phyloP scores from a whole-genome alignment of 2,113 vertebrate species.

The Bettongia penicillata region DNA sequence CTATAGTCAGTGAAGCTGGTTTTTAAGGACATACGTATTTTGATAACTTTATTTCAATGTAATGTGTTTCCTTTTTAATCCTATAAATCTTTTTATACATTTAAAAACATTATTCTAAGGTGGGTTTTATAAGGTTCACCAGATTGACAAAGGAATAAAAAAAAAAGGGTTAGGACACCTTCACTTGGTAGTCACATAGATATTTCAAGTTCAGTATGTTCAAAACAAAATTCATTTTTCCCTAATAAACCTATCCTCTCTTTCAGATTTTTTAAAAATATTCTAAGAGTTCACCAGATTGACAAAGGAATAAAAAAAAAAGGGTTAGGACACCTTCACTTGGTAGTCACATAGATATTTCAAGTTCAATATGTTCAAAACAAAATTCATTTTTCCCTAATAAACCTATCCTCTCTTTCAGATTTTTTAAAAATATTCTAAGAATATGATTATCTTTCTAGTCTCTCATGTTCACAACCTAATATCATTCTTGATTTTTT shows the following conservation, averaged over 20 bases:
- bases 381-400: slow-evolving; percentile 33
- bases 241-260: not conserved
- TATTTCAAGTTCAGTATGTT: not conserved
- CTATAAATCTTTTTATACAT: no score
- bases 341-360: not conserved
- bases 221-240: slow-evolving; percentile 46
- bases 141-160: not conserved
- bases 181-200: slow-evolving; percentile 15
- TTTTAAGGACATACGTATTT: no score
- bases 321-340: not conserved
- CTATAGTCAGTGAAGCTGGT: no score
- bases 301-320: no score
- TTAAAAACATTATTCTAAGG: not conserved
- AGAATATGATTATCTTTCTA: slow-evolving; percentile 20
- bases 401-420: not conserved
- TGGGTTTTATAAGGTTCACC: not conserved
- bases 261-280: slow-evolving; percentile 17
- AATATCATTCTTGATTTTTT: not conserved
- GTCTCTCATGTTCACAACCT: not conserved
- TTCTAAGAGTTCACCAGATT: no score
- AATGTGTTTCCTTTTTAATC: not conserved
- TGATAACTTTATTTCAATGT: not conserved
- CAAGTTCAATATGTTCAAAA: slow-evolving; percentile 16
- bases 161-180: not conserved
- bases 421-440: slow-evolving; percentile 10